Evolutionary conservation across 2,113 vertebrate genomes (phyloP).

Genomic region (Tonatia bakeri): DNA sequence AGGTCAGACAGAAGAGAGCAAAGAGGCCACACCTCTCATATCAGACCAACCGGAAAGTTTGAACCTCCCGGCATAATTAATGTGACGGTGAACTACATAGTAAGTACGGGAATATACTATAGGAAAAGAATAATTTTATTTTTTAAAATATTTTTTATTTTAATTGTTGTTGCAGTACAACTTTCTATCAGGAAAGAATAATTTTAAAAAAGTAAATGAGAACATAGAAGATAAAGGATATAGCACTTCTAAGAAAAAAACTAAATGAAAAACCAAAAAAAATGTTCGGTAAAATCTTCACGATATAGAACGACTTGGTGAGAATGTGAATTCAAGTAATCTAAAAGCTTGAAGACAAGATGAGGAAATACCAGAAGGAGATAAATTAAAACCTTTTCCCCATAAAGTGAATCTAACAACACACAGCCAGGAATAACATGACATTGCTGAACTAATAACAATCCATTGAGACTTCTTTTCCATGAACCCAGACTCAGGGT

Average conservation of each 20-base stretch:
- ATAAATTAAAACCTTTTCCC: not conserved
- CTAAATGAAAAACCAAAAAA: not conserved
- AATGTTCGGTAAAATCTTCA: not conserved
- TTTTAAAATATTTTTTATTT: too few relatives aligned
- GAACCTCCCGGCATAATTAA: not conserved
- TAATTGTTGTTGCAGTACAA: too few relatives aligned
- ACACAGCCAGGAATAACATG: not conserved
- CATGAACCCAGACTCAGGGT: not conserved
- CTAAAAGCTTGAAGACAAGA: not conserved
- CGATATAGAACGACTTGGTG: not conserved
- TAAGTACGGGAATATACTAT: not conserved
- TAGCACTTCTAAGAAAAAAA: not conserved
- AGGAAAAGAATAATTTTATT: not conserved
- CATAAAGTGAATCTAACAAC: not conserved
- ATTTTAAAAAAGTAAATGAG: not conserved
- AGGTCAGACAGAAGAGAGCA: too few relatives aligned
- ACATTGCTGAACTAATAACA: not conserved
- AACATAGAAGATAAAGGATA: not conserved
- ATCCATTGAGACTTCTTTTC: not conserved
- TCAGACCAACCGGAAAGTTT: not conserved
- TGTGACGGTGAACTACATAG: not conserved
- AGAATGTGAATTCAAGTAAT: not conserved
- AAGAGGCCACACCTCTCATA: too few relatives aligned
- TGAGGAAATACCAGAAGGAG: not conserved
- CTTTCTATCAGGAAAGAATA: too few relatives aligned